Evolutionary conservation across 2,888 invertebrate species (phyloP).

Genomic region (Ferrisia virgata): DNA sequence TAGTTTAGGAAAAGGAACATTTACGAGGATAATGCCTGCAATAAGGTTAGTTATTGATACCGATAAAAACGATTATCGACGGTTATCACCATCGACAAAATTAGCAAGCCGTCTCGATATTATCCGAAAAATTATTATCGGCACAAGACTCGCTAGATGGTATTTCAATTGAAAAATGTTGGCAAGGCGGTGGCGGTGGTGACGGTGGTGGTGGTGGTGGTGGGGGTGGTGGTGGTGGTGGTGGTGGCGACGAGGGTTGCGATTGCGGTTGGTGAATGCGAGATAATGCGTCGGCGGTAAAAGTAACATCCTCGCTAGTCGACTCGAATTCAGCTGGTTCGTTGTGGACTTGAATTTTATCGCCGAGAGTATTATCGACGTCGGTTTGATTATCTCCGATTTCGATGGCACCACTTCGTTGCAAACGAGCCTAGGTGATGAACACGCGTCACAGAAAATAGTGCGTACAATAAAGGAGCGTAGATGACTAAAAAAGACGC

Average conservation of each 20-base stretch:
- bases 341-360: not conserved
- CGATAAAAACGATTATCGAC: not conserved
- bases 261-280: not conserved
- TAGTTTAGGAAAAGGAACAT: too few species aligned
- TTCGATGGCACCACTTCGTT: constrained; percentile 63
- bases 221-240: not conserved
- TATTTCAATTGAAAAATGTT: not conserved
- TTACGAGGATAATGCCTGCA: too few species aligned
- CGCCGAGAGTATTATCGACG: not conserved
- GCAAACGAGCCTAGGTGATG: constrained; percentile 54
- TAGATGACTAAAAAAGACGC: not conserved
- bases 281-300: not conserved
- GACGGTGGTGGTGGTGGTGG: not conserved
- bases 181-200: not conserved
- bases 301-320: not conserved
- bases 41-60: too few species aligned
- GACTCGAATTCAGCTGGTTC: not conserved
- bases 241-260: not conserved
- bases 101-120: not conserved
- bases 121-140: not conserved
- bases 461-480: too few species aligned
- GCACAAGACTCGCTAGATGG: not conserved
- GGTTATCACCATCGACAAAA: not conserved
- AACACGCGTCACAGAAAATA: not conserved
- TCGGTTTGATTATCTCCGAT: constrained; percentile 40